phyloP scores from a whole-genome alignment of 1,140 invertebrate genomes.

The Drosophila truncata region DNA sequence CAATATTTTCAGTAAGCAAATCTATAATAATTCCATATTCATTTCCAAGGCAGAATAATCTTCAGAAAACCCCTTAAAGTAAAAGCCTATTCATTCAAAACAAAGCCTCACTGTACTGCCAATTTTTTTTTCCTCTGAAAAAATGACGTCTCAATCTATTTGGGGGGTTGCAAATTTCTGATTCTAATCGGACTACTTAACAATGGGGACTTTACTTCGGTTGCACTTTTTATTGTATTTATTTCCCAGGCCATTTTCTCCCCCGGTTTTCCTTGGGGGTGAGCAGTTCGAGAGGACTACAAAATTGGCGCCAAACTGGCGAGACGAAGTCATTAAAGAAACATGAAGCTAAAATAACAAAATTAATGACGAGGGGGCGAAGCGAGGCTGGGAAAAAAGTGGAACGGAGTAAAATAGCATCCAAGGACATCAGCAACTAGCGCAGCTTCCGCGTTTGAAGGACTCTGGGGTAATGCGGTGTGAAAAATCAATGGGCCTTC shows the following conservation, averaged over 20 bases:
- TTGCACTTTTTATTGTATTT: conserved; percentile 32
- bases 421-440: conserved; percentile 64
- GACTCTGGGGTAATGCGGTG: conserved; percentile 51
- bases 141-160: conserved; percentile 35
- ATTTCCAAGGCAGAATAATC: not conserved
- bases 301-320: conserved; percentile 39
- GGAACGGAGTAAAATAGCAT: conserved; percentile 59
- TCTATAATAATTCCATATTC: not conserved
- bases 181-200: conserved; percentile 46
- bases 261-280: not conserved
- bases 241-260: not conserved
- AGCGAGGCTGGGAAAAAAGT: not conserved
- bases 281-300: not conserved
- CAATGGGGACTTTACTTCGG: conserved; percentile 27
- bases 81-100: not conserved
- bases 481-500: conserved; percentile 76
- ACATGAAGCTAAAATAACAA: conserved; percentile 55
- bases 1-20: not conserved
- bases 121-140: not conserved
- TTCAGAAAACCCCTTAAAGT: not conserved
- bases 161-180: conserved; percentile 33
- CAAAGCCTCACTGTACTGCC: conserved; percentile 4
- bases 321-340: conserved; percentile 50
- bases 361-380: conserved; percentile 13
- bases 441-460: conserved; percentile 25